Conservation (phyloP, 2,113 vertebrate species). For the rabbit (Oryctolagus cuniculus) region mOryCun1.1 NC_091434.1:168077001-168077500, state of each 20-base stretch:
- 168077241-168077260: neutral
- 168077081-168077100: neutral
- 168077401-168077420: fast-evolving
- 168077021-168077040: neutral
- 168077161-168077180: neutral
- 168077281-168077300: fast-evolving
- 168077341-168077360: neutral
- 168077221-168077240: neutral
- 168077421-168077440: too few relatives aligned
- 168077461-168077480: fast-evolving
- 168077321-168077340: neutral
- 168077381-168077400: neutral
- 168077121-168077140: neutral
- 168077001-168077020: neutral
- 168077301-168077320: fast-evolving
- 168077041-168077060: neutral
- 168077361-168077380: neutral
- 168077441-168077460: neutral
- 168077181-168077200: neutral
- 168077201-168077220: neutral
- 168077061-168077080: neutral
- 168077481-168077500: neutral
- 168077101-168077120: neutral
- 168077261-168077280: neutral
- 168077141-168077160: neutral